These are phyloP conservation scores for Andrena haemorrhoa DNA, from an alignment of 2,888 invertebrate genomes.

Conservation along the genomic window DNA sequence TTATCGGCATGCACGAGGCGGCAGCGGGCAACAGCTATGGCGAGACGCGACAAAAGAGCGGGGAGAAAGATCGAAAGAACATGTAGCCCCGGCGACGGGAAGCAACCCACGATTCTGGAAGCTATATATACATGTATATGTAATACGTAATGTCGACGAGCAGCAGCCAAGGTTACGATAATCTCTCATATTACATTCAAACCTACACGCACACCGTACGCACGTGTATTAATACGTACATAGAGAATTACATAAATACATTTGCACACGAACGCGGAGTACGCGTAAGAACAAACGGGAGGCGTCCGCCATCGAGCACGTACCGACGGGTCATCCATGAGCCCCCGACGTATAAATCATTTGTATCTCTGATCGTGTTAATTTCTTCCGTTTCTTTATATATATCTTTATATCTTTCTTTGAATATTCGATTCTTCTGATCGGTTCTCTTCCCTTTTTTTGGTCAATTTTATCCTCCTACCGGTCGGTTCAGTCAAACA, in stretches of 20 bases:
- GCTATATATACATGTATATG: conserved; percentile 36
- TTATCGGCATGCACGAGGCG: conserved; percentile 50
- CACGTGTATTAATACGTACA: conserved; percentile 68
- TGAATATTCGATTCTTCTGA: neutral
- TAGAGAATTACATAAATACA: conserved; percentile 63
- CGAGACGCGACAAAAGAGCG: conserved; percentile 42
- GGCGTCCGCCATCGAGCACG: conserved; percentile 47
- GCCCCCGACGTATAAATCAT: conserved; percentile 32
- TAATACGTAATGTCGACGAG: conserved; percentile 52
- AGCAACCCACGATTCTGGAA: conserved; percentile 47
- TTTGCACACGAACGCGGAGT: conserved; percentile 54
- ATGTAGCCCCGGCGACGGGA: conserved; percentile 23
- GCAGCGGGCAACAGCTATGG: conserved; percentile 35
- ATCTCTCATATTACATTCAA: conserved; percentile 65
- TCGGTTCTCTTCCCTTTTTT: neutral
- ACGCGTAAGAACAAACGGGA: conserved; percentile 32
- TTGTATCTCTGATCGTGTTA: conserved; percentile 38
- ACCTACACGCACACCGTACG: conserved; percentile 70
- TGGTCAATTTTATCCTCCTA: conserved; percentile 1
- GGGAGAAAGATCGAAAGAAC: conserved; percentile 52
- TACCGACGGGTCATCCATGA: conserved; percentile 31
- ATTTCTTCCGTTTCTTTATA: conserved; percentile 3
- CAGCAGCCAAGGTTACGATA: conserved; percentile 64
- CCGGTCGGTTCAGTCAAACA: neutral
- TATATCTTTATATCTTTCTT: neutral